Evolutionary conservation across 2,797 vertebrate genomes (phyloP).

Genomic region (Chloroceryle inda): DNA sequence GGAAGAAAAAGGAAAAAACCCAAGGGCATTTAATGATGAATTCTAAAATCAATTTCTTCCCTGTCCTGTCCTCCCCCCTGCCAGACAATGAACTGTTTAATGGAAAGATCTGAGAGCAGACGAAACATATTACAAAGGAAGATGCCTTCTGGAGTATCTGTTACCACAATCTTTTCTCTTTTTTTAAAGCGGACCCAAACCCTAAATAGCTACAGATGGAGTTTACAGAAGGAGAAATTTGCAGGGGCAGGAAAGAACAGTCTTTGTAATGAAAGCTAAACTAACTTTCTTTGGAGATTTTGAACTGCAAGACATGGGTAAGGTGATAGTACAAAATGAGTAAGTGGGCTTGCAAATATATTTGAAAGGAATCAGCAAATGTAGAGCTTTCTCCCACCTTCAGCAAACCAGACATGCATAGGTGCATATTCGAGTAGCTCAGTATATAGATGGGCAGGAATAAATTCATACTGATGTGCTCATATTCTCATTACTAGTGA

Average conservation of each 20-base stretch:
- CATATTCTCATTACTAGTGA: neutral
- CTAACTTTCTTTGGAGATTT: neutral
- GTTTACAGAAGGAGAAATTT: neutral
- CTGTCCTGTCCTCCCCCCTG: neutral
- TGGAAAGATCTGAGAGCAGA: neutral
- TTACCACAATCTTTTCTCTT: neutral
- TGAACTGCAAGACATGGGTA: neutral
- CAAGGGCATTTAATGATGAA: neutral
- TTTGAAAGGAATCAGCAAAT: neutral
- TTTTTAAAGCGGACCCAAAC: neutral
- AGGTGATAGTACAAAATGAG: neutral
- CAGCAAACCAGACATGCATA: accelerated
- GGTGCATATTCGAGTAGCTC: neutral
- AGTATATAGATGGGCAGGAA: neutral
- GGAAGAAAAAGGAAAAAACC: accelerated
- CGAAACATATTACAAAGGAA: neutral
- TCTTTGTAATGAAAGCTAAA: neutral
- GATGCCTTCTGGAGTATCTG: neutral
- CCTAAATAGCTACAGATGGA: neutral
- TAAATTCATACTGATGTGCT: neutral
- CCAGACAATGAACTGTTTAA: neutral
- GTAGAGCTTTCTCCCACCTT: neutral
- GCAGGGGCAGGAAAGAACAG: neutral
- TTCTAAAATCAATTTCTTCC: slow-evolving; percentile 24
- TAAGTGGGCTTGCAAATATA: neutral